phyloP scores from a whole-genome alignment of 2,113 vertebrate genomes.

The Ramphastos sulfuratus region DNA sequence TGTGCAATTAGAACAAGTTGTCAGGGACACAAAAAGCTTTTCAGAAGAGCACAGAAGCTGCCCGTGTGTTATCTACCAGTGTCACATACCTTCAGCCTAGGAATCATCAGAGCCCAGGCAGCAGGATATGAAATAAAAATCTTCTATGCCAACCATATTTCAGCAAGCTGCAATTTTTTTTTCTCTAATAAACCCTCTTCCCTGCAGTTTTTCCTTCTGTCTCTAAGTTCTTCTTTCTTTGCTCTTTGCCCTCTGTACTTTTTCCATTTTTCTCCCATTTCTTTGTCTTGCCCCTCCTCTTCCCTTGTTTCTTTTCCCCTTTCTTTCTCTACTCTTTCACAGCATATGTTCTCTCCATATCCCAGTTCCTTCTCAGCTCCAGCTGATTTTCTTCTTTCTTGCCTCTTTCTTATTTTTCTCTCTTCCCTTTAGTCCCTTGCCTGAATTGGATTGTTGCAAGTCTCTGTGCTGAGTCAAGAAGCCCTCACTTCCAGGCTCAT shows the following conservation, averaged over 20 bases:
- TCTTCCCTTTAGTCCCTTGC: background rate
- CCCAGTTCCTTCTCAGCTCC: background rate
- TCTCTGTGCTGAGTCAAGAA: background rate
- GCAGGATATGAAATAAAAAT: constrained; percentile 70
- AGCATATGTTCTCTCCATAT: background rate
- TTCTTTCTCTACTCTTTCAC: constrained; percentile 2
- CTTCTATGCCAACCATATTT: constrained; percentile 58
- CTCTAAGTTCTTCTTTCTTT: constrained; percentile 55
- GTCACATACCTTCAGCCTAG: constrained; percentile 70
- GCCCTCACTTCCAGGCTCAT: background rate
- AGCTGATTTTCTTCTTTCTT: background rate
- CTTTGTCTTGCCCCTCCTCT: constrained; percentile 32
- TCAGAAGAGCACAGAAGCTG: constrained; percentile 71
- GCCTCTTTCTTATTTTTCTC: background rate
- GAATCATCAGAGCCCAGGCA: constrained; percentile 69
- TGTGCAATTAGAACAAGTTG: constrained; percentile 76
- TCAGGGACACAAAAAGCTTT: constrained; percentile 76
- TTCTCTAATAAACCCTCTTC: constrained; percentile 69
- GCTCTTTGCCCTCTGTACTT: constrained; percentile 58
- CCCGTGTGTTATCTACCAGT: constrained; percentile 60
- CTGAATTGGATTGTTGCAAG: background rate
- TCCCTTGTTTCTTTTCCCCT: background rate
- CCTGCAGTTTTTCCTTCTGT: constrained; percentile 72
- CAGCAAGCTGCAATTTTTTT: constrained; percentile 57
- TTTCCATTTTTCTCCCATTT: constrained; percentile 25